Evolutionary conservation across 2,888 invertebrate genomes (phyloP).

Genomic region (Rosalia funebris): DNA sequence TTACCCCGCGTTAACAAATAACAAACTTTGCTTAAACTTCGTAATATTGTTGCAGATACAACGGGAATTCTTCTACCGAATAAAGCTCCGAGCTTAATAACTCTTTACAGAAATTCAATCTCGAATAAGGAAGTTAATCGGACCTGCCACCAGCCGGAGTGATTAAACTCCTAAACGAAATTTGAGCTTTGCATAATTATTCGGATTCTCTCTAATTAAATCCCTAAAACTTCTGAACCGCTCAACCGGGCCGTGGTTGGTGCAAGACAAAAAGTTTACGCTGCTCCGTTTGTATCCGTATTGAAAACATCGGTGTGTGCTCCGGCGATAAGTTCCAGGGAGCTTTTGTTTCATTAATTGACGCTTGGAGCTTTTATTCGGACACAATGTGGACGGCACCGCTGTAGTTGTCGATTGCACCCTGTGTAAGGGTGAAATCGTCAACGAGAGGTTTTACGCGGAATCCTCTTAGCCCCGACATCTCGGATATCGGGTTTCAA

Average conservation of each 20-base stretch:
- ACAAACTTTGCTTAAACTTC: neutral
- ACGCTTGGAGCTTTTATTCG: slow-evolving; percentile 21
- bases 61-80: no score
- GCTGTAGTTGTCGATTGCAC: neutral
- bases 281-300: neutral
- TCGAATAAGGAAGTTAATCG: slow-evolving; percentile 13
- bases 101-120: slow-evolving; percentile 1
- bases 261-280: slow-evolving; percentile 13
- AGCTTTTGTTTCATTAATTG: slow-evolving; percentile 28
- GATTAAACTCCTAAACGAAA: slow-evolving; percentile 17
- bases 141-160: slow-evolving; percentile 2
- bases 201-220: slow-evolving; percentile 22
- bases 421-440: no score
- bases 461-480: no score
- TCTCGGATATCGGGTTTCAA: no score
- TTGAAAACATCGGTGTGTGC: slow-evolving; percentile 15
- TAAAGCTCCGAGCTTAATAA: neutral
- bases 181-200: slow-evolving; percentile 19
- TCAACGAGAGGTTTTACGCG: no score
- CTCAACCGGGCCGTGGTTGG: neutral
- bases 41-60: neutral
- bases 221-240: slow-evolving; percentile 14
- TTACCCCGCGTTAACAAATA: no score
- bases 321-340: slow-evolving; percentile 13
- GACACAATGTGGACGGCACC: slow-evolving; percentile 5